Evolutionary conservation across 2,113 vertebrate species (phyloP).

Genomic region (Alexandromys fortis): DNA sequence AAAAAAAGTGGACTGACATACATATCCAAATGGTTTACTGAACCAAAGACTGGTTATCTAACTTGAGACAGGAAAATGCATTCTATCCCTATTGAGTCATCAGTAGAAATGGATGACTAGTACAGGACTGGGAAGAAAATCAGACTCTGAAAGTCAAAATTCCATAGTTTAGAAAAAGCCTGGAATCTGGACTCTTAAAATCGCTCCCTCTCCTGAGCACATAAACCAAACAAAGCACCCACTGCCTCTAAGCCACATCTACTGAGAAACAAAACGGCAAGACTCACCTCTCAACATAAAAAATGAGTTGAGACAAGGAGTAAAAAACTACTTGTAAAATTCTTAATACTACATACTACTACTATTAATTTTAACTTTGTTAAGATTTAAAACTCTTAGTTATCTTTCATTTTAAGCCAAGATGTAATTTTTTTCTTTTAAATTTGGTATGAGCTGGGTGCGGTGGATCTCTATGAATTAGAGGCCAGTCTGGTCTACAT

Average conservation of each 20-base stretch:
- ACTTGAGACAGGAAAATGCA: background rate
- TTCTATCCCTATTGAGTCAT: no score
- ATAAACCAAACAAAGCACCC: background rate
- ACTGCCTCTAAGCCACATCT: background rate
- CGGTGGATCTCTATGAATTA: background rate
- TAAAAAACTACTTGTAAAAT: background rate
- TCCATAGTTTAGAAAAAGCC: background rate
- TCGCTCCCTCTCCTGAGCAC: background rate
- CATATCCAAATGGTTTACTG: background rate
- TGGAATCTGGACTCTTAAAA: background rate
- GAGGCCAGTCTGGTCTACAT: background rate
- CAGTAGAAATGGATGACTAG: background rate
- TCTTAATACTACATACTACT: background rate
- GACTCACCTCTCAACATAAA: background rate
- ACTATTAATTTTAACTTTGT: background rate
- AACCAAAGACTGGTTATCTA: background rate
- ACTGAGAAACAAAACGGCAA: background rate
- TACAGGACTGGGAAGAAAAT: background rate
- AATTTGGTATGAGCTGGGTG: background rate
- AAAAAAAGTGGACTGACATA: background rate
- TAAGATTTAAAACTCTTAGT: constrained; percentile 15
- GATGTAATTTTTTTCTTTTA: background rate
- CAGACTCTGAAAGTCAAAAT: background rate
- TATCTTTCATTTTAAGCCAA: constrained; percentile 15
- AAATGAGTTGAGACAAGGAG: background rate